phyloP scores from a whole-genome alignment of 2,113 vertebrate genomes.

The Verasper variegatus region DNA sequence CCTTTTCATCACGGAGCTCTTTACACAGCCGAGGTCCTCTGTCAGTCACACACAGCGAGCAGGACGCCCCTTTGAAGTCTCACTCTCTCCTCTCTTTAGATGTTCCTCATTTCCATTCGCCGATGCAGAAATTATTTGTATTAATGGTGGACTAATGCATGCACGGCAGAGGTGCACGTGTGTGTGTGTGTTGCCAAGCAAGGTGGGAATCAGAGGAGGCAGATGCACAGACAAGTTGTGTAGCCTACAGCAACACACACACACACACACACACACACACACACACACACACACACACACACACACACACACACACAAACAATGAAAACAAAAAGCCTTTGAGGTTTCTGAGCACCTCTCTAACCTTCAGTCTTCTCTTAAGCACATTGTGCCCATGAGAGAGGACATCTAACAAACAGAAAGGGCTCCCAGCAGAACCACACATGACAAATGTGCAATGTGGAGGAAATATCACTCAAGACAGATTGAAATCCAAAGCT shows the following conservation, averaged over 20 bases:
- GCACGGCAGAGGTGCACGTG: constrained; percentile 35
- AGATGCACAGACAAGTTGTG: constrained; percentile 64
- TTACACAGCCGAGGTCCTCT: constrained; percentile 69
- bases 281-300: constrained; percentile 28
- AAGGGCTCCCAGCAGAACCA: not conserved
- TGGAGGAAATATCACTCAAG: not conserved
- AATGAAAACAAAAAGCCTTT: constrained; percentile 57
- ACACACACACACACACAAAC: constrained; percentile 28
- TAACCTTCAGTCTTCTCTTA: constrained; percentile 39
- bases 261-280: constrained; percentile 30
- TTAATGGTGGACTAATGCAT: constrained; percentile 78
- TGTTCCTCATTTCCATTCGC: constrained; percentile 80
- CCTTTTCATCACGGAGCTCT: constrained; percentile 75
- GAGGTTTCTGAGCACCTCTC: constrained; percentile 67
- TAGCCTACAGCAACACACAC: constrained; percentile 7
- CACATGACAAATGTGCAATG: not conserved
- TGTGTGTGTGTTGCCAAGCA: constrained; percentile 21
- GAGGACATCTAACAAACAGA: not conserved
- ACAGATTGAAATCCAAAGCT: not conserved
- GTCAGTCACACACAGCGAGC: constrained; percentile 68
- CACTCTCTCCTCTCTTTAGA: constrained; percentile 63
- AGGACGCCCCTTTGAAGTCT: constrained; percentile 79
- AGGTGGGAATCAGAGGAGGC: constrained; percentile 48
- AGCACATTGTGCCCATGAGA: constrained; percentile 15
- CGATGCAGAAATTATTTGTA: constrained; percentile 75